Evolutionary conservation across 2,113 vertebrate genomes (phyloP), one percentile per base, ranked within the genome.

Genomic region (Grus americana): DNA sequence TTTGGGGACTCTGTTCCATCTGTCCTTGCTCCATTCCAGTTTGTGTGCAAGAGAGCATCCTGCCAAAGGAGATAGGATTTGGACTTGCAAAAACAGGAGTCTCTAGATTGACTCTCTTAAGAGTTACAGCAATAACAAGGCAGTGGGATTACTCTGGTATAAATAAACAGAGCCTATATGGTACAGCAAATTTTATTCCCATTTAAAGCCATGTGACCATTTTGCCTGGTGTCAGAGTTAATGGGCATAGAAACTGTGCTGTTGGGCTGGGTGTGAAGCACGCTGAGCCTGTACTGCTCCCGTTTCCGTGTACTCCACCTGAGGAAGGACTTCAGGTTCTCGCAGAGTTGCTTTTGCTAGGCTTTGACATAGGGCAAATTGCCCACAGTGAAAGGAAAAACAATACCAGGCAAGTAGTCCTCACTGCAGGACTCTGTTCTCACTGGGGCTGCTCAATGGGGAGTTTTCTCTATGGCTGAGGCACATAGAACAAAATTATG

Each of bases 391-490:
- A 82, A 73, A 80, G 86, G 67, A 80, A 92, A 96, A 96, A 71
- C 90, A 91, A 83, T 72, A 88, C 44, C 22, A 79, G 94, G 47
- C 85, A 88, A 96, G 90, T 66, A 67, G 79, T 84, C 67, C 32
- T 87, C 73, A 47, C 30, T 5, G 6, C 8, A 24, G 93, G 71
- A 49, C 47, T 81, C 49, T 6, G 40, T 92, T 93, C 79, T 97
- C 80, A 61, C 50, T 90, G 91, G 79, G 79, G 83, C 94, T 90
- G 82, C 59, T 95, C 92, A 62, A 11, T 78, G 81, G 58, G 32
- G 20, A 89, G 15, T 95, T 95, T 95, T 96, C 93, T 97, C 78
- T 80, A 47, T 88, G 92, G 66, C 75, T 79, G 92, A 91, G 91
- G 66, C 90, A 95, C 18, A 61, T 0, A 85, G 92, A 93, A 71